Percentiles rank a stretch among this genome's conserved stretches.
Conservation (phyloP, 2,113 vertebrate genomes). For the Daubentonia madagascariensis region DNA sequence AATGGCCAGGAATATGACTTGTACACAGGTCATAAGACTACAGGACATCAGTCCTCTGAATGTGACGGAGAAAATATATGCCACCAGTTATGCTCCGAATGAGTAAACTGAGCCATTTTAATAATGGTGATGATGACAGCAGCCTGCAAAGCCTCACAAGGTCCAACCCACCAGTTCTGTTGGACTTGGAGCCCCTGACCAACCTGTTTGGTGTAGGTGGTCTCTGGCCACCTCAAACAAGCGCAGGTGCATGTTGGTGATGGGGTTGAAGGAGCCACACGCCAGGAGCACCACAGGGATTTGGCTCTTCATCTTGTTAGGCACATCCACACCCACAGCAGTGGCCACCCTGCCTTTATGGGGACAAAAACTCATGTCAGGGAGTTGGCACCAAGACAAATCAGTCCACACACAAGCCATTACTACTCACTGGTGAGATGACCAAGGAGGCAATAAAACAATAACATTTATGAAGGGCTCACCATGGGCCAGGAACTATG, state of each 20-base stretch:
- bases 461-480: neutral
- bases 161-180: neutral
- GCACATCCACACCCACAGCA: neutral
- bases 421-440: neutral
- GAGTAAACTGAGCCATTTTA: neutral
- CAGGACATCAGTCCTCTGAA: neutral
- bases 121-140: neutral
- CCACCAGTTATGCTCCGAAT: neutral
- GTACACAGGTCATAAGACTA: neutral
- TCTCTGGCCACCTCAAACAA: slow-evolving; percentile 95
- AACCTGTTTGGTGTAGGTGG: slow-evolving; percentile 93
- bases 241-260: slow-evolving; percentile 95
- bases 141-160: neutral
- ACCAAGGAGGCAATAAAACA: neutral
- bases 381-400: neutral
- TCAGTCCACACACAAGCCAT: neutral
- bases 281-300: slow-evolving; percentile 91
- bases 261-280: slow-evolving; percentile 95
- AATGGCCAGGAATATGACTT: neutral
- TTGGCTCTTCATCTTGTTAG: slow-evolving; percentile 82
- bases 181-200: slow-evolving; percentile 45
- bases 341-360: slow-evolving; percentile 65
- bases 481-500: neutral
- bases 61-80: neutral
- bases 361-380: slow-evolving; percentile 22